phyloP scores from a whole-genome alignment of 2,888 invertebrate genomes.

The Sthenelais limicola region DNA sequence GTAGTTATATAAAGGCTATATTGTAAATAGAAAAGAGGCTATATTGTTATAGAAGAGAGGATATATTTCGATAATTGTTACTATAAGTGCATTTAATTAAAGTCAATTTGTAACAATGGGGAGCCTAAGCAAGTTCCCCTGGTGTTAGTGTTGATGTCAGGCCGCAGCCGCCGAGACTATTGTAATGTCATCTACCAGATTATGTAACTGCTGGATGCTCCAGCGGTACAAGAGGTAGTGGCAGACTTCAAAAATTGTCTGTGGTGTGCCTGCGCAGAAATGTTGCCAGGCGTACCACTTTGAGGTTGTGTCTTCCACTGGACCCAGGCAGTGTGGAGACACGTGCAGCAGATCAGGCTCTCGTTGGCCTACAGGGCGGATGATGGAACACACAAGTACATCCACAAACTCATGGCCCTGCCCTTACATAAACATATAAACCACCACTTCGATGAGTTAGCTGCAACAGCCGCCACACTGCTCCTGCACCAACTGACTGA shows the following conservation, averaged over 20 bases:
- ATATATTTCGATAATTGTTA: no score
- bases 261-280: neutral
- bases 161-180: conserved; percentile 35
- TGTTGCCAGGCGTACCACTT: no score
- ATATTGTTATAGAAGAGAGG: no score
- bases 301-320: no score
- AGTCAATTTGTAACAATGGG: no score
- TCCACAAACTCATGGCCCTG: neutral
- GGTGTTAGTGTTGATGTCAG: conserved; percentile 39
- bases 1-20: no score
- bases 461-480: neutral
- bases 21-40: no score
- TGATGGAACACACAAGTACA: neutral
- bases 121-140: conserved; percentile 44
- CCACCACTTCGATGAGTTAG: neutral
- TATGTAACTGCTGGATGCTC: no score
- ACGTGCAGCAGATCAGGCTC: neutral
- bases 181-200: conserved; percentile 32
- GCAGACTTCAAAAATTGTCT: neutral
- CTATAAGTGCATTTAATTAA: no score
- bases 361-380: neutral
- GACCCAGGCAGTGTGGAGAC: no score
- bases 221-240: no score
- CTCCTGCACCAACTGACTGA: neutral
- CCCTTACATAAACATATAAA: no score